Percentiles rank a stretch among this genome's conserved stretches.
Conservation (phyloP, 2,888 invertebrate genomes). For the Drosophila paranaensis region DNA sequence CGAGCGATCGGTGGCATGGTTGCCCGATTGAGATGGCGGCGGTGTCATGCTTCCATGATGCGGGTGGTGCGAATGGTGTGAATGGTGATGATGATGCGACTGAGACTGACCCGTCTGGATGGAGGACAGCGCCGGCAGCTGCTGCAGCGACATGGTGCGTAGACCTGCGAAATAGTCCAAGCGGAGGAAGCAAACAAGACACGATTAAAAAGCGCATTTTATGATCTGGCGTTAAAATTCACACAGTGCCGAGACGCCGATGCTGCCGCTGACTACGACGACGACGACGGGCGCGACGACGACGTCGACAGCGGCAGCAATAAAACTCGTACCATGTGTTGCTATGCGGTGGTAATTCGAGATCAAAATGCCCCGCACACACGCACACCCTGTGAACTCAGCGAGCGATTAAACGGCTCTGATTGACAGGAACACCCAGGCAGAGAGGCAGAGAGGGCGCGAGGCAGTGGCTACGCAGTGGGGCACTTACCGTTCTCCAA, state of each 20-base stretch:
- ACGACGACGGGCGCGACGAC: conserved; percentile 14
- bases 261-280: conserved; percentile 19
- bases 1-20: conserved; percentile 64
- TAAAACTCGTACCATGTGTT: conserved; percentile 57
- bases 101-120: conserved; percentile 51
- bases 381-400: conserved; percentile 23
- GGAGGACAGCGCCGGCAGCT: conserved; percentile 66
- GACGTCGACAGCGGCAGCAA: conserved; percentile 39
- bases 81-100: conserved; percentile 56
- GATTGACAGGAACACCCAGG: conserved; percentile 80
- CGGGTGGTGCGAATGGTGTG: conserved; percentile 68
- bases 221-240: conserved; percentile 71
- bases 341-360: conserved; percentile 56
- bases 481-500: conserved; percentile 83
- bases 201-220: conserved; percentile 60
- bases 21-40: conserved; percentile 73
- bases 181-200: conserved; percentile 17
- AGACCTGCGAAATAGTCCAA: conserved; percentile 67
- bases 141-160: conserved; percentile 82
- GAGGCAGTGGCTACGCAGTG: conserved; percentile 13
- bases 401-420: conserved; percentile 55
- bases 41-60: conserved; percentile 74
- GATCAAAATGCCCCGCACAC: conserved; percentile 31
- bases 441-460: neutral
- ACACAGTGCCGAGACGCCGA: conserved; percentile 53